These are phyloP conservation scores for Sturnus vulgaris DNA, from an alignment of 2,113 vertebrate species.

Conservation along the genomic window DNA sequence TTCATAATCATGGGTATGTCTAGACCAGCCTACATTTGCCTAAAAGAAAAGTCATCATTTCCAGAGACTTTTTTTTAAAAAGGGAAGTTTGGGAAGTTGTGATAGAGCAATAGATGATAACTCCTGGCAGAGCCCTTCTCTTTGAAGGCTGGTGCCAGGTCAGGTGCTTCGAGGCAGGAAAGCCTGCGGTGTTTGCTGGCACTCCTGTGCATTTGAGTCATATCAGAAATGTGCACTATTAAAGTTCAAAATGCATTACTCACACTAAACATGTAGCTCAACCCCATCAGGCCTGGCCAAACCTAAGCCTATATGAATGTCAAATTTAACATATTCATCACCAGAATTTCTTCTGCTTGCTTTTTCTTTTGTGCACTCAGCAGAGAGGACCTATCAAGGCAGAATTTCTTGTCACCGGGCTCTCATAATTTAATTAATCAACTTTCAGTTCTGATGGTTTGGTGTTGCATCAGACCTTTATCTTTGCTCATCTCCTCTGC, in stretches of 20 bases:
- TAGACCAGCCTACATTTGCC: neutral
- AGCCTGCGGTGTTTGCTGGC: neutral
- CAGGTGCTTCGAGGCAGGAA: slow-evolving; percentile 7
- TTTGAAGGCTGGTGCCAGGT: neutral
- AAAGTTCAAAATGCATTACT: slow-evolving; percentile 52
- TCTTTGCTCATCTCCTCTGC: neutral
- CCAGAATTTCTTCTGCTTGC: neutral
- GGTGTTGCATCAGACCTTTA: neutral
- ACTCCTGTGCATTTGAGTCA: slow-evolving; percentile 32
- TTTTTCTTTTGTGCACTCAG: neutral
- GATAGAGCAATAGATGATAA: neutral
- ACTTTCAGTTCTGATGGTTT: neutral
- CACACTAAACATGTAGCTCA: neutral
- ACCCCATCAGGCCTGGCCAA: neutral
- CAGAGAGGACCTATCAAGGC: neutral
- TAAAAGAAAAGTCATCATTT: neutral
- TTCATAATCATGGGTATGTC: neutral
- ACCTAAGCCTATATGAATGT: neutral
- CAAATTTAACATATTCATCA: slow-evolving; percentile 13
- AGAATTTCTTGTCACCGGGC: neutral
- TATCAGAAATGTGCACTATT: neutral
- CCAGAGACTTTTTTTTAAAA: neutral
- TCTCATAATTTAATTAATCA: neutral
- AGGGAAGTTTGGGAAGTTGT: neutral
- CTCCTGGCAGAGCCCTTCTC: neutral